phyloP scores from a whole-genome alignment of 2,797 vertebrate genomes.

The Amphiprion clarkii region DNA sequence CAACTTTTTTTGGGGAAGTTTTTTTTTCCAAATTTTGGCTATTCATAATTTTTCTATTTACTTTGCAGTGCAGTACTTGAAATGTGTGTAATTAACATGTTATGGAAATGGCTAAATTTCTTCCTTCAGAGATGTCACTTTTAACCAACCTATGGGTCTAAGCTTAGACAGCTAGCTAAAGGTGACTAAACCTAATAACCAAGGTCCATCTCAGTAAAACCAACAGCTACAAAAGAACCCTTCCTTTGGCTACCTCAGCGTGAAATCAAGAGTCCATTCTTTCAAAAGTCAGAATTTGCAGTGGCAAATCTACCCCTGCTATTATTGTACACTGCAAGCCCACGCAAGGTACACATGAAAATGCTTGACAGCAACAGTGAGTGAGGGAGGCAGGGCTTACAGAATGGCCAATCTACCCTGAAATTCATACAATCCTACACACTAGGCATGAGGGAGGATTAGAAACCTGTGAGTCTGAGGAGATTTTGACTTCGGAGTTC shows the following conservation, averaged over 20 bases:
- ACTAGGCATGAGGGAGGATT: not conserved
- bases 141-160: not conserved
- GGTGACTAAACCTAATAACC: not conserved
- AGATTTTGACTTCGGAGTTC: constrained; percentile 20
- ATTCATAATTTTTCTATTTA: too few relatives aligned
- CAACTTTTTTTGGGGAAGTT: too few relatives aligned
- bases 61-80: too few relatives aligned
- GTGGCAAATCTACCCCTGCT: not conserved
- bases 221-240: not conserved
- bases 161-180: not conserved
- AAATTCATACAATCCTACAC: not conserved
- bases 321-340: not conserved
- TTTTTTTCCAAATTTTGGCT: too few relatives aligned
- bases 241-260: not conserved
- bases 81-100: too few relatives aligned
- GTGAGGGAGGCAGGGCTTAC: not conserved
- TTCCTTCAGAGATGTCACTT: not conserved
- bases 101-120: too few relatives aligned
- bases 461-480: constrained; percentile 11
- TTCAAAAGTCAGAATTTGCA: not conserved
- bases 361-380: constrained; percentile 2
- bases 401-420: constrained; percentile 1
- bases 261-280: not conserved
- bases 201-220: not conserved
- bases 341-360: not conserved